phyloP scores from a whole-genome alignment of 2,113 vertebrate species.

The Eublepharis macularius region DNA sequence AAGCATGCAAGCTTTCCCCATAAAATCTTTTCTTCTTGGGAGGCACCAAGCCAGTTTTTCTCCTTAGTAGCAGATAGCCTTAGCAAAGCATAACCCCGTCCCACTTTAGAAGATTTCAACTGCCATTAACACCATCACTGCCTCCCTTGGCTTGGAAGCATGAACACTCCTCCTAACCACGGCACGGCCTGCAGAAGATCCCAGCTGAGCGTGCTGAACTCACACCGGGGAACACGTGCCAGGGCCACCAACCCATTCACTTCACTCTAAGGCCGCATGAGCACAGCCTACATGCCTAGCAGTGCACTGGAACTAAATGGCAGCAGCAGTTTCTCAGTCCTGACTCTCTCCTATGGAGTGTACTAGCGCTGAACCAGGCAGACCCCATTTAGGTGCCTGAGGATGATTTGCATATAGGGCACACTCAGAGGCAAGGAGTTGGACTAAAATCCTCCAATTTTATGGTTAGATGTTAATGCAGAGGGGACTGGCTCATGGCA shows the following conservation, averaged over 20 bases:
- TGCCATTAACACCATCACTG: no score
- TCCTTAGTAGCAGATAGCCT: background rate
- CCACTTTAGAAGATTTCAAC: background rate
- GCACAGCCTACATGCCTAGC: background rate
- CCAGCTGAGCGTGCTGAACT: background rate
- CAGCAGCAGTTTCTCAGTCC: background rate
- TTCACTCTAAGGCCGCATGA: rapidly evolving
- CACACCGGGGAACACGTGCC: background rate
- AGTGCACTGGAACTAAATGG: rapidly evolving
- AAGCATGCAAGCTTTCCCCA: background rate
- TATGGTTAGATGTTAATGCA: background rate
- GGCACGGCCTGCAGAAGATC: background rate
- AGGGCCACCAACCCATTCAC: rapidly evolving
- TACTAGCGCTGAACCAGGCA: no score
- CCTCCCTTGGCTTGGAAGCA: background rate
- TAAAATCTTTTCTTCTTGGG: background rate
- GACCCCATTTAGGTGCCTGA: rapidly evolving
- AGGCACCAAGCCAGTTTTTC: background rate
- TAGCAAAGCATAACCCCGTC: background rate
- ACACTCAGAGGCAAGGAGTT: no score
- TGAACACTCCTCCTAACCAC: background rate
- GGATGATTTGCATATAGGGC: background rate
- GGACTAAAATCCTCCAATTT: background rate
- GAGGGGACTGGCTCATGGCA: rapidly evolving
- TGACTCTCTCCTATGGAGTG: no score